A percentile compares a stretch with the other conserved stretches of the same genome.
phyloP scores from a whole-genome alignment of 2,113 vertebrate species.

The Heliornis fulica region DNA sequence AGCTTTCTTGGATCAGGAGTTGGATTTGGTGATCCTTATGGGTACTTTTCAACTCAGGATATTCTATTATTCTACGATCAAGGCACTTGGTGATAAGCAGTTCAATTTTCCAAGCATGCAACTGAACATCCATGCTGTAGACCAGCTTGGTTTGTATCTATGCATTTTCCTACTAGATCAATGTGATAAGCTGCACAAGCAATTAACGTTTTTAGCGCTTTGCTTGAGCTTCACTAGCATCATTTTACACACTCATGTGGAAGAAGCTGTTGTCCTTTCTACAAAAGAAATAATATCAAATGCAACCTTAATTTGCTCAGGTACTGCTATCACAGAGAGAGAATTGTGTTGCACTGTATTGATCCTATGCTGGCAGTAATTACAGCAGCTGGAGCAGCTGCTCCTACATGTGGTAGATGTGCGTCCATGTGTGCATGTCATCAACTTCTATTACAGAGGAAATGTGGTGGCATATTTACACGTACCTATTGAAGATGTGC shows the following conservation, averaged over 20 bases:
- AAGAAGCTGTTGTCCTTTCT: neutral
- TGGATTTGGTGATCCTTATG: neutral
- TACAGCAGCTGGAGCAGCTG: neutral
- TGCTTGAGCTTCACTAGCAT: neutral
- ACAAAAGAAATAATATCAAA: neutral
- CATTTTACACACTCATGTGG: neutral
- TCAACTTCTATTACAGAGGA: neutral
- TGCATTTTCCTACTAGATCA: neutral
- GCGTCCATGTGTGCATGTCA: accelerated
- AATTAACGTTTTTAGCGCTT: neutral
- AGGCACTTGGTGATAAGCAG: neutral
- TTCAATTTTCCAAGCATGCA: neutral
- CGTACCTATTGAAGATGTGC: neutral
- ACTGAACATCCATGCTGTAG: neutral
- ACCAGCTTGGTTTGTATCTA: neutral
- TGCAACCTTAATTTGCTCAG: neutral
- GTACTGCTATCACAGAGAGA: neutral
- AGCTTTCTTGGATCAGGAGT: neutral
- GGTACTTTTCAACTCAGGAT: too few relatives aligned
- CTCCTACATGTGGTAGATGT: neutral
- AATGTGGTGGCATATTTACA: neutral
- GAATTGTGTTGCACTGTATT: neutral
- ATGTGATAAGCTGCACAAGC: neutral
- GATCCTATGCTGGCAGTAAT: neutral
- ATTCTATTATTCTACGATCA: too few relatives aligned